A percentile compares a stretch with the other conserved stretches of the same genome.
Conservation (phyloP, 1,140 invertebrate genomes). For the Halotydeus destructor region DNA sequence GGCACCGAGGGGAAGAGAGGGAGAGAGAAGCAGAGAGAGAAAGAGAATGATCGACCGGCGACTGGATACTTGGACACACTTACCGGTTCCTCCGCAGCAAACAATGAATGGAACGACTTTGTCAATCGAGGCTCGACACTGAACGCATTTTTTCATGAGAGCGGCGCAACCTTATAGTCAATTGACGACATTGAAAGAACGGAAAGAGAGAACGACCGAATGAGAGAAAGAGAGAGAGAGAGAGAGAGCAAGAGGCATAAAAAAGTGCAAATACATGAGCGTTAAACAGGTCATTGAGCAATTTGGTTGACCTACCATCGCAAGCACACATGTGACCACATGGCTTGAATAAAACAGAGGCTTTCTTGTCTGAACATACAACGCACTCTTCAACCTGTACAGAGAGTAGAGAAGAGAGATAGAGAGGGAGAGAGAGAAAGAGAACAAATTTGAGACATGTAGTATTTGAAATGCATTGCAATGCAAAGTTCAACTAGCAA, state of each 20-base stretch:
- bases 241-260: no score
- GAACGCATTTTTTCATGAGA: slow-evolving; percentile 89
- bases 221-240: no score
- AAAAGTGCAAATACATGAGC: no score
- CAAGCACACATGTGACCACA: slow-evolving; percentile 90
- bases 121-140: slow-evolving; percentile 70
- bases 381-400: slow-evolving; percentile 80
- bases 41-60: no score
- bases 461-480: no score
- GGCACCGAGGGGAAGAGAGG: no score
- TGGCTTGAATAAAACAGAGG: slow-evolving; percentile 70
- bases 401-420: slow-evolving; percentile 11
- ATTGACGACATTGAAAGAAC: no score
- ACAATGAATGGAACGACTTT: slow-evolving; percentile 44
- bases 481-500: no score
- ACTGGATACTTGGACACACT: no score
- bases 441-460: background rate
- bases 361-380: slow-evolving; percentile 80
- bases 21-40: no score
- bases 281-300: no score
- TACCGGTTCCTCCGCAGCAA: slow-evolving; percentile 33
- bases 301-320: slow-evolving; percentile 29
- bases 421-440: slow-evolving; percentile 1
- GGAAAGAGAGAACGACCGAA: no score
- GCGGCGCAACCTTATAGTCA: slow-evolving; percentile 51